Conservation (phyloP, 2,888 invertebrate genomes). For the Melanostoma scalare region DNA sequence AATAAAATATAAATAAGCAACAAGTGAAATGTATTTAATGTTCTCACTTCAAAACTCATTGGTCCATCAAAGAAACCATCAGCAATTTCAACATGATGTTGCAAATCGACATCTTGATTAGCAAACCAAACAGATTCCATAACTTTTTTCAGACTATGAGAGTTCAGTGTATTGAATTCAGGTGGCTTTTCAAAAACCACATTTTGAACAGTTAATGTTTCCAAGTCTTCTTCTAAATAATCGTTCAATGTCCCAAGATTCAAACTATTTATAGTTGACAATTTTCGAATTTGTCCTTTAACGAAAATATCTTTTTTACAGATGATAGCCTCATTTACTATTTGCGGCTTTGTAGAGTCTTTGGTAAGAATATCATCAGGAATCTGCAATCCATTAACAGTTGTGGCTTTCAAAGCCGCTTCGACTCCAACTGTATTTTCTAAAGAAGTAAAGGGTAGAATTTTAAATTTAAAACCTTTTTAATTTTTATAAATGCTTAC, state of each 20-base stretch:
- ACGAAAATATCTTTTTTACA: conserved; percentile 74
- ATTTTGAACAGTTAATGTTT: conserved; percentile 80
- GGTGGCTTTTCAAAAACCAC: conserved; percentile 82
- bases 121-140: conserved; percentile 83
- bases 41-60: conserved; percentile 77
- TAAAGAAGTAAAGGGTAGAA: conserved; percentile 46
- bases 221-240: conserved; percentile 74
- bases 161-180: conserved; percentile 81
- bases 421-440: conserved; percentile 77
- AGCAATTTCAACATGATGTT: conserved; percentile 75
- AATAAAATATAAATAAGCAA: conserved; percentile 73
- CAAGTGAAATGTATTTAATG: background rate
- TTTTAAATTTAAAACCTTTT: background rate
- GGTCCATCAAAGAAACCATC: conserved; percentile 77
- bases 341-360: conserved; percentile 75
- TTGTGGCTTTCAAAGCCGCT: conserved; percentile 76
- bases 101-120: conserved; percentile 79
- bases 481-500: conserved; percentile 74
- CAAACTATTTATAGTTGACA: conserved; percentile 76
- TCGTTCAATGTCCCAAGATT: conserved; percentile 73
- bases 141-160: conserved; percentile 78
- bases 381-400: conserved; percentile 80
- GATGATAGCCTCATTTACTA: conserved; percentile 74
- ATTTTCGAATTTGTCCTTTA: conserved; percentile 73
- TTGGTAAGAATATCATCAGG: conserved; percentile 82